Evolutionary conservation across 2,888 invertebrate genomes (phyloP).

Genomic region (Drosophila neotestacea): DNA sequence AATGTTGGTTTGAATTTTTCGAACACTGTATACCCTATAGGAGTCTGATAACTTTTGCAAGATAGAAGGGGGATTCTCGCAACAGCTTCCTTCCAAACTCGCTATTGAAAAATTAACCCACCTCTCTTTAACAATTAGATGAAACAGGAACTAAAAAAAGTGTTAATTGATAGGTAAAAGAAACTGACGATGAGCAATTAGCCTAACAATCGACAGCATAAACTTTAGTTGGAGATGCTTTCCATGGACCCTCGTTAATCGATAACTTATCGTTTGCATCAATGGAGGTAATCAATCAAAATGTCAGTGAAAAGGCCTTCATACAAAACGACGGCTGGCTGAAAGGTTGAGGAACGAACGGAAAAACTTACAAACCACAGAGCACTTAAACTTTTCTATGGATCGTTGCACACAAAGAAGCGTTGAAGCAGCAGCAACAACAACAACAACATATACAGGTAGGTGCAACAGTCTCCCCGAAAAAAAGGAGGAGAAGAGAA

Average conservation of each 20-base stretch:
- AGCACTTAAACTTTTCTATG: constrained; percentile 79
- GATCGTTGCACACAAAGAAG: constrained; percentile 75
- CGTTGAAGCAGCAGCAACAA: constrained; percentile 69
- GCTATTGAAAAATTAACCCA: no score
- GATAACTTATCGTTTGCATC: constrained; percentile 65
- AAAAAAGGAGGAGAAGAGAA: constrained; percentile 7
- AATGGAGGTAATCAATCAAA: constrained; percentile 73
- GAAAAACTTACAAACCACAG: constrained; percentile 62
- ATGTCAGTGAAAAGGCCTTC: constrained; percentile 33
- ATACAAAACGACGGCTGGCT: constrained; percentile 24
- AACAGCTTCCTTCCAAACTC: no score
- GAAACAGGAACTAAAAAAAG: neutral
- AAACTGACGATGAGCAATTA: constrained; percentile 43
- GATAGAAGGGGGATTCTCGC: no score
- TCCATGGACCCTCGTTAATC: constrained; percentile 48
- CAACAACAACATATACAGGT: constrained; percentile 26
- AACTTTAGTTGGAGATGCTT: neutral
- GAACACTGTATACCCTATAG: no score
- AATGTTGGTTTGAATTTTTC: no score
- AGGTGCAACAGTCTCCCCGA: constrained; percentile 63
- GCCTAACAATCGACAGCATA: constrained; percentile 34
- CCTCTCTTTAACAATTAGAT: neutral
- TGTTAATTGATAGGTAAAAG: constrained; percentile 12
- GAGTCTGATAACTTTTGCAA: no score
- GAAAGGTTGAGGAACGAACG: constrained; percentile 18